Percentiles rank a stretch among this genome's conserved stretches.
phyloP scores from a whole-genome alignment of 1,140 invertebrate species.

The Coenobita brevimanus region DNA sequence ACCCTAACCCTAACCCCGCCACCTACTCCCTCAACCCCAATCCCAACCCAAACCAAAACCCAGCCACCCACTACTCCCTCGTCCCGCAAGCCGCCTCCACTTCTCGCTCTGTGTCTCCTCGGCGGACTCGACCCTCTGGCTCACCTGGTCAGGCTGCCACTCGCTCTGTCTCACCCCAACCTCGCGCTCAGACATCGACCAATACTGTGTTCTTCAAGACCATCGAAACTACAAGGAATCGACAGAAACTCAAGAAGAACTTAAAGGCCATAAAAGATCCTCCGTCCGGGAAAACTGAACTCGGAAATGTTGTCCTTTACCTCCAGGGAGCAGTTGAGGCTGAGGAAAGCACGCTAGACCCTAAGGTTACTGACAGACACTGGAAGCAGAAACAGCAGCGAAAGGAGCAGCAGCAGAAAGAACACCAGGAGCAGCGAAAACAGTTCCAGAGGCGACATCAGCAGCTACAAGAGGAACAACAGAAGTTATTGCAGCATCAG shows the following conservation, averaged over 20 bases:
- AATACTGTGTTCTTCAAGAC: conserved; percentile 47
- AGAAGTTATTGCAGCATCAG: neutral
- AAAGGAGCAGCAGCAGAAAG: neutral
- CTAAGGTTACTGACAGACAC: neutral
- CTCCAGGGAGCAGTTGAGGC: conserved; percentile 34
- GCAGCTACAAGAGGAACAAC: conserved; percentile 2
- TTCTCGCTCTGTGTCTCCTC: conserved; percentile 33
- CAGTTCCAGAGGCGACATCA: neutral
- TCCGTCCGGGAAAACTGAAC: neutral
- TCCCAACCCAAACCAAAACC: neutral
- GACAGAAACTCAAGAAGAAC: neutral
- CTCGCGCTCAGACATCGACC: conserved; percentile 6
- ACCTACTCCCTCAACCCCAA: neutral
- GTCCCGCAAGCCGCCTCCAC: neutral
- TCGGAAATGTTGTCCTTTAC: conserved; percentile 45
- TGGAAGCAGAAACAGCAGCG: conserved; percentile 31
- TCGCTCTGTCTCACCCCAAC: conserved; percentile 41
- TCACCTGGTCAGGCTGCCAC: neutral
- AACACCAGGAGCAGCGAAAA: conserved; percentile 26
- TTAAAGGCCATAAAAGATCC: neutral
- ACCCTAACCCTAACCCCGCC: neutral
- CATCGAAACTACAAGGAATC: conserved; percentile 25
- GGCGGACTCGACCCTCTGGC: neutral
- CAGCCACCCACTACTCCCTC: neutral
- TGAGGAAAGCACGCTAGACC: conserved; percentile 34